Conservation (phyloP, 2,113 vertebrate genomes). For the Elephantulus edwardii region DNA sequence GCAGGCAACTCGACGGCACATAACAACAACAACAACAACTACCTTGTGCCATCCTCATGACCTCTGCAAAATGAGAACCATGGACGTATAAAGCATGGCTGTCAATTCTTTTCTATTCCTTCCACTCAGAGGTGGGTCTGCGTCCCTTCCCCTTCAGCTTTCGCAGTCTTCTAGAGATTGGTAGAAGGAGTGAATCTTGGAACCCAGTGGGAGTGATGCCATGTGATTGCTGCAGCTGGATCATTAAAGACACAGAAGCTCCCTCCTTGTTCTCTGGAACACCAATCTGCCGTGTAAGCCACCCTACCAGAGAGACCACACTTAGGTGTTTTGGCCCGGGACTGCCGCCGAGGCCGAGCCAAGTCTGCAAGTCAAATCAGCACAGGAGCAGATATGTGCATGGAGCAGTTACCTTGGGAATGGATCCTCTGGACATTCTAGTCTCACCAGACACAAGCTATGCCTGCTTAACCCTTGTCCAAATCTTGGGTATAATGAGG, state of each 20-base stretch:
- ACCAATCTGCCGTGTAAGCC: background rate
- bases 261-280: background rate
- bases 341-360: background rate
- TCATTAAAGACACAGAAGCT: background rate
- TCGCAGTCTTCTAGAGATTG: background rate
- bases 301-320: rapidly evolving
- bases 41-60: too few species aligned
- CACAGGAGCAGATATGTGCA: background rate
- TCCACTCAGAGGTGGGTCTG: background rate
- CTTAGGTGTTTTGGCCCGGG: too few species aligned
- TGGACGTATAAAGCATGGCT: background rate
- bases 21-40: too few species aligned
- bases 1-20: too few species aligned
- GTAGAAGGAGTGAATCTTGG: background rate
- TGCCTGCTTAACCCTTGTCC: too few species aligned
- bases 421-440: rapidly evolving
- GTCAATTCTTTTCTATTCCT: background rate
- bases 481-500: background rate
- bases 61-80: background rate
- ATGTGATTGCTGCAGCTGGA: background rate
- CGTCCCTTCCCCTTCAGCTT: background rate
- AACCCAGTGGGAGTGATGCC: too few species aligned
- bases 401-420: background rate
- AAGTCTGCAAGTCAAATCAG: background rate
- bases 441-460: background rate